phyloP scores from a whole-genome alignment of 2,888 invertebrate genomes.

The Spodoptera littoralis region DNA sequence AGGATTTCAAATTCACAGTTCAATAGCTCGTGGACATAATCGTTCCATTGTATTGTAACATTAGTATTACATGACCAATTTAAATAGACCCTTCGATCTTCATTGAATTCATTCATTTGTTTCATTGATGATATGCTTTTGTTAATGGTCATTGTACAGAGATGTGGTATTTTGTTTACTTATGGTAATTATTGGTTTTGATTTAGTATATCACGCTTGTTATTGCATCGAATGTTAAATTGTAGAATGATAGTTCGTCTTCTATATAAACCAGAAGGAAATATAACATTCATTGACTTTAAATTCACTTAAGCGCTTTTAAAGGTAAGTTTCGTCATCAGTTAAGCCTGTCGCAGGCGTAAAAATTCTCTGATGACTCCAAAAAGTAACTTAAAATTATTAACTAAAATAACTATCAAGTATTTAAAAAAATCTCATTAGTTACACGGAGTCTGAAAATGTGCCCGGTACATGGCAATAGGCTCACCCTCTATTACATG shows the following conservation, averaged over 20 bases:
- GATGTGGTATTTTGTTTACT: conserved; percentile 24
- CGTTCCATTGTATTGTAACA: conserved; percentile 53
- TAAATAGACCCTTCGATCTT: conserved; percentile 52
- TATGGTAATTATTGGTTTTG: conserved; percentile 4
- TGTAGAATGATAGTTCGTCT: neutral
- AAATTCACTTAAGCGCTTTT: no score
- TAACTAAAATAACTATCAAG: no score
- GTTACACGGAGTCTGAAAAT: no score
- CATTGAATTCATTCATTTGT: conserved; percentile 49
- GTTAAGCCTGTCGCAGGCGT: no score
- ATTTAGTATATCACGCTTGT: neutral
- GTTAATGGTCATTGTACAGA: conserved; percentile 33
- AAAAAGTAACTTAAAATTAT: no score
- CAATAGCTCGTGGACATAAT: conserved; percentile 50
- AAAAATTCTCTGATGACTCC: no score
- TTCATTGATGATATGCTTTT: conserved; percentile 46
- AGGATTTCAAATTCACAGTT: conserved; percentile 33
- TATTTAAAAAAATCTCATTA: no score
- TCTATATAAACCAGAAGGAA: no score
- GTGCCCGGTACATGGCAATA: no score
- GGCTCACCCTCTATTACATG: no score
- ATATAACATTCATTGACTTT: no score
- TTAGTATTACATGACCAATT: conserved; percentile 29
- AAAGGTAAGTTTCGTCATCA: no score
- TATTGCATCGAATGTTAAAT: neutral